phyloP scores from a whole-genome alignment of 2,113 vertebrate genomes.

The Sarotherodon lohbergeri region DNA sequence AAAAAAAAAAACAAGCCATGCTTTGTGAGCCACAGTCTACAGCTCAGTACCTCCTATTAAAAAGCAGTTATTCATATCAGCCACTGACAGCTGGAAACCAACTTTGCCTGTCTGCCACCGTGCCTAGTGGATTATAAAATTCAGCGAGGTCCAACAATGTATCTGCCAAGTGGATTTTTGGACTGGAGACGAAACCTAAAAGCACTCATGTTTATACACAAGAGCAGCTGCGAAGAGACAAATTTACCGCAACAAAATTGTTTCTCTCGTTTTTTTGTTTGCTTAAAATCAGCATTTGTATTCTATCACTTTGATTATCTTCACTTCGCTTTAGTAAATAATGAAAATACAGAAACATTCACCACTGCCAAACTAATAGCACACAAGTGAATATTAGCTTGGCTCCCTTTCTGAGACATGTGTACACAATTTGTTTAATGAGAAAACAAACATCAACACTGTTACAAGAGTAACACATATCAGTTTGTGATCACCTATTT shows the following conservation, averaged over 20 bases:
- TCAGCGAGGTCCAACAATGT: constrained; percentile 6
- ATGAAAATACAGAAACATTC: not conserved
- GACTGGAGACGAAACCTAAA: constrained; percentile 20
- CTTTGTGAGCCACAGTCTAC: not conserved
- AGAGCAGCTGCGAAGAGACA: constrained; percentile 36
- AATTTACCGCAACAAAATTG: constrained; percentile 18
- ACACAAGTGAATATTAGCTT: constrained; percentile 19
- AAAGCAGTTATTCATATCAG: constrained; percentile 17
- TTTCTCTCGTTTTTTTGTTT: not conserved
- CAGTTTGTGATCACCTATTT: not conserved
- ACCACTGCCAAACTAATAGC: constrained; percentile 15
- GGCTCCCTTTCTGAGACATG: not conserved
- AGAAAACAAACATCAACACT: not conserved
- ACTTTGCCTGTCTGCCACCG: constrained; percentile 30
- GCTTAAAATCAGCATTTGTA: not conserved
- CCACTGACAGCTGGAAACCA: constrained; percentile 24
- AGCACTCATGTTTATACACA: constrained; percentile 35
- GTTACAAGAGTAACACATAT: not conserved
- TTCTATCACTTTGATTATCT: constrained; percentile 11
- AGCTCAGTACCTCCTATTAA: not conserved
- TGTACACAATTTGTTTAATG: not conserved
- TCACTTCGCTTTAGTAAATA: not conserved
- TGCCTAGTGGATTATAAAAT: constrained; percentile 21
- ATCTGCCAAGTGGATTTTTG: constrained; percentile 54
- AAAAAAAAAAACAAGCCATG: not conserved